phyloP scores from a whole-genome alignment of 2,797 vertebrate species.

The Poeciliopsis presidionis region DNA sequence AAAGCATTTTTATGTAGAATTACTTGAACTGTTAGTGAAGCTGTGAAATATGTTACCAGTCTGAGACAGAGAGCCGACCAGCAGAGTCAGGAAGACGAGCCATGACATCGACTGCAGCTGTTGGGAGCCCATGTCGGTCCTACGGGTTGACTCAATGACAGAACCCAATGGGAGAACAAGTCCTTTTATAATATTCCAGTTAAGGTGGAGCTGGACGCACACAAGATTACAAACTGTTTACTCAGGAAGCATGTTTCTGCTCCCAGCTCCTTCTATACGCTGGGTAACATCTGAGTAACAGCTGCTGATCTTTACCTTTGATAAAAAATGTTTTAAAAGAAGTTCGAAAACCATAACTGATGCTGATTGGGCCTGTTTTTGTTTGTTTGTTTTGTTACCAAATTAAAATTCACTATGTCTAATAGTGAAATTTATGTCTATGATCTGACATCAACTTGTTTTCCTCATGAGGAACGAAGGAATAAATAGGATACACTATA shows the following conservation, averaged over 20 bases:
- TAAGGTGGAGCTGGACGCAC: constrained; percentile 49
- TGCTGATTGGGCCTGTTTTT: not conserved
- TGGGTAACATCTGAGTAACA: not conserved
- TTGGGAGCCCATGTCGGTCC: constrained; percentile 69
- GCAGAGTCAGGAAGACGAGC: constrained; percentile 58
- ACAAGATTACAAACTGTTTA: constrained; percentile 21
- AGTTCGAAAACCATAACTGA: not conserved
- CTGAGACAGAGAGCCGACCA: constrained; percentile 52
- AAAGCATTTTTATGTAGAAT: not conserved
- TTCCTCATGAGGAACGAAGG: not conserved
- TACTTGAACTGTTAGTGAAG: not conserved
- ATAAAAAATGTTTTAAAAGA: not conserved
- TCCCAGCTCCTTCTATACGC: not conserved
- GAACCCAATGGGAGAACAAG: not conserved
- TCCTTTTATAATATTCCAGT: constrained; percentile 55
- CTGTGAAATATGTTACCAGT: constrained; percentile 48
- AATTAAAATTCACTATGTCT: not conserved
- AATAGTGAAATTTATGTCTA: not conserved
- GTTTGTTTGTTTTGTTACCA: not conserved
- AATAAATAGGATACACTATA: not conserved
- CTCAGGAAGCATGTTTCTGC: constrained; percentile 18
- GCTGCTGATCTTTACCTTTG: not conserved
- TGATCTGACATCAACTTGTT: not conserved
- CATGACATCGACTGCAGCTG: constrained; percentile 23
- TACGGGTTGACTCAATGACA: constrained; percentile 50